phyloP scores from a whole-genome alignment of 2,797 vertebrate species.

The Protosalanx chinensis region DNA sequence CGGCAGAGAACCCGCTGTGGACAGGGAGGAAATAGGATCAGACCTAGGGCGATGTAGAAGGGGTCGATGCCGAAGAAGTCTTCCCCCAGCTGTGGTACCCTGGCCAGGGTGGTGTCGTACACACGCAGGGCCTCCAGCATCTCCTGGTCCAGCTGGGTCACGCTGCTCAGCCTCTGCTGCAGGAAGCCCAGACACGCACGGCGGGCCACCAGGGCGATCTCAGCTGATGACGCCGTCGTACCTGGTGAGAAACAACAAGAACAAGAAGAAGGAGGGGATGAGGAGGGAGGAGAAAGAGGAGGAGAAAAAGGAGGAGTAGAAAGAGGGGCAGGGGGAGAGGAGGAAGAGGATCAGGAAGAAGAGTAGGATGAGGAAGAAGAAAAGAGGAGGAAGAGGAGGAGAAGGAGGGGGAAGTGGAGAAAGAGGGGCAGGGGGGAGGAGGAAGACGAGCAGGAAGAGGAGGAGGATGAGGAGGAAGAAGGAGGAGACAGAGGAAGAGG shows the following conservation, averaged over 20 bases:
- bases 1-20: not conserved
- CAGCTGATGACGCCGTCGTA: slow-evolving; percentile 79
- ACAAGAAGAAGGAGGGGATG: too few relatives aligned
- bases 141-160: slow-evolving; percentile 74
- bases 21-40: not conserved
- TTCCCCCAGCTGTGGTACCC: slow-evolving; percentile 81
- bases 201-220: slow-evolving; percentile 73
- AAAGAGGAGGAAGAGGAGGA: too few relatives aligned
- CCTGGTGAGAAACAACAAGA: slow-evolving; percentile 67
- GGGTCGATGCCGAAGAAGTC: slow-evolving; percentile 88
- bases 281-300: too few relatives aligned
- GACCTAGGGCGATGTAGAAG: slow-evolving; percentile 90
- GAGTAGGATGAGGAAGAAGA: too few relatives aligned
- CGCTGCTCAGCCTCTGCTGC: slow-evolving; percentile 71
- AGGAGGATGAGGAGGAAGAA: too few relatives aligned
- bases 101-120: slow-evolving; percentile 76
- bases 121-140: slow-evolving; percentile 80
- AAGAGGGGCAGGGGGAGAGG: too few relatives aligned
- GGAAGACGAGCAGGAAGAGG: too few relatives aligned
- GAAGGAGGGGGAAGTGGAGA: too few relatives aligned
- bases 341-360: too few relatives aligned
- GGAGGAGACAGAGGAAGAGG: not conserved
- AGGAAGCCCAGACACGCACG: slow-evolving; percentile 83
- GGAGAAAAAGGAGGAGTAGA: too few relatives aligned
- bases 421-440: not conserved